These are phyloP conservation scores for Aphelocoma coerulescens DNA, from an alignment of 2,113 vertebrate genomes.

Conservation along the genomic window DNA sequence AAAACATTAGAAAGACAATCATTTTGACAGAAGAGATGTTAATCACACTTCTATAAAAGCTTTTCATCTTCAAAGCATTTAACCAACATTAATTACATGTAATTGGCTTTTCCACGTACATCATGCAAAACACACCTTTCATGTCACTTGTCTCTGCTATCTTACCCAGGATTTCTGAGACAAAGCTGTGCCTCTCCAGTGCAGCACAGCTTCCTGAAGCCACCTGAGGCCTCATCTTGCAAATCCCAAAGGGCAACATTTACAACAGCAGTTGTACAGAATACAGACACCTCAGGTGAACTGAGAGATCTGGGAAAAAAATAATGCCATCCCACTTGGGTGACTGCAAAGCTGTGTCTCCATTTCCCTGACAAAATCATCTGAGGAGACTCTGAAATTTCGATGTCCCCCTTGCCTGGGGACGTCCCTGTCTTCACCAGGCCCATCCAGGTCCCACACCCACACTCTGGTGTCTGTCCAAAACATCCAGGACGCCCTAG, in stretches of 20 bases:
- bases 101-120: constrained; percentile 26
- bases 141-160: constrained; percentile 16
- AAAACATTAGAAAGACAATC: constrained; percentile 55
- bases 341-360: neutral
- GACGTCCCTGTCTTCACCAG: neutral
- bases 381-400: neutral
- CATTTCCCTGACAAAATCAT: neutral
- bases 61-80: constrained; percentile 63
- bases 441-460: neutral
- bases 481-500: neutral
- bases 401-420: accelerated
- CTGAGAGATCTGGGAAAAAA: neutral
- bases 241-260: constrained; percentile 3
- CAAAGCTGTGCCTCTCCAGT: neutral
- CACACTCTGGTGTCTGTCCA: neutral
- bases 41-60: constrained; percentile 49
- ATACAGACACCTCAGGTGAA: neutral
- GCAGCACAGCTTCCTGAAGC: neutral
- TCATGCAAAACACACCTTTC: constrained; percentile 48
- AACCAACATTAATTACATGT: constrained; percentile 63
- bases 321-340: neutral
- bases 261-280: neutral
- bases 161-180: neutral
- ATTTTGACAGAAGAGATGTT: constrained; percentile 54
- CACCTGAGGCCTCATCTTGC: neutral